Evolutionary conservation across 2,113 vertebrate genomes (phyloP).

Genomic region (Sinocyclocheilus maitianheensis): DNA sequence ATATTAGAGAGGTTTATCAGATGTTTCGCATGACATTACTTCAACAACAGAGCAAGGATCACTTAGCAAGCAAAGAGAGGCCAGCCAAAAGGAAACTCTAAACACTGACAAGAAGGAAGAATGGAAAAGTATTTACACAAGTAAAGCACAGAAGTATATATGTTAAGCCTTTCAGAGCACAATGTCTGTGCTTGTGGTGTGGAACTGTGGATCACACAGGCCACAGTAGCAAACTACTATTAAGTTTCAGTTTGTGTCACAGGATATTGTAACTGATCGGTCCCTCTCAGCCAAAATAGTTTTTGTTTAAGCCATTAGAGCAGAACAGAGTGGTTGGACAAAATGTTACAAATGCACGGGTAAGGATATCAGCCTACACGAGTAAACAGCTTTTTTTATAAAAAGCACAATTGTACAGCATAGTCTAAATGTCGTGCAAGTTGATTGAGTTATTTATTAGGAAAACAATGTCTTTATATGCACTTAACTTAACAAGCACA

Average conservation of each 20-base stretch:
- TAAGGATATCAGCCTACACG: too few species aligned
- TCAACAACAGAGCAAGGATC: not conserved
- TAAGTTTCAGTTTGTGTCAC: slow-evolving; percentile 65
- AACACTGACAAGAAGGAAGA: slow-evolving; percentile 64
- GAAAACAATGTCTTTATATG: too few species aligned
- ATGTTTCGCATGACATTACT: not conserved
- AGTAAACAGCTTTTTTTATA: too few species aligned
- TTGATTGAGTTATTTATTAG: too few species aligned
- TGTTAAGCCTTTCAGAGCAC: slow-evolving; percentile 66
- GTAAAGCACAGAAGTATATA: slow-evolving; percentile 65
- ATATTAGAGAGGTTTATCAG: slow-evolving; percentile 15
- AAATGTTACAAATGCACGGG: not conserved
- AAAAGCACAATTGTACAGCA: too few species aligned
- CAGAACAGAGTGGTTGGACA: slow-evolving; percentile 14
- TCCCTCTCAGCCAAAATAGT: slow-evolving; percentile 47
- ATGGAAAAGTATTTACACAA: slow-evolving; percentile 66
- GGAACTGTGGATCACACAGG: slow-evolving; percentile 63
- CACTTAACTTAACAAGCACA: too few species aligned
- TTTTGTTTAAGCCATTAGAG: not conserved
- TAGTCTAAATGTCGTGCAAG: too few species aligned
- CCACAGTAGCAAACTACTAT: slow-evolving; percentile 62
- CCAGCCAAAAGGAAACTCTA: slow-evolving; percentile 51
- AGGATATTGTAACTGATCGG: slow-evolving; percentile 69
- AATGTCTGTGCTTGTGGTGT: slow-evolving; percentile 61
- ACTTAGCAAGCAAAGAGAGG: not conserved